Percentiles rank a stretch among this genome's conserved stretches.
phyloP scores from a whole-genome alignment of 1,140 invertebrate genomes.

The Asbolus verrucosus region DNA sequence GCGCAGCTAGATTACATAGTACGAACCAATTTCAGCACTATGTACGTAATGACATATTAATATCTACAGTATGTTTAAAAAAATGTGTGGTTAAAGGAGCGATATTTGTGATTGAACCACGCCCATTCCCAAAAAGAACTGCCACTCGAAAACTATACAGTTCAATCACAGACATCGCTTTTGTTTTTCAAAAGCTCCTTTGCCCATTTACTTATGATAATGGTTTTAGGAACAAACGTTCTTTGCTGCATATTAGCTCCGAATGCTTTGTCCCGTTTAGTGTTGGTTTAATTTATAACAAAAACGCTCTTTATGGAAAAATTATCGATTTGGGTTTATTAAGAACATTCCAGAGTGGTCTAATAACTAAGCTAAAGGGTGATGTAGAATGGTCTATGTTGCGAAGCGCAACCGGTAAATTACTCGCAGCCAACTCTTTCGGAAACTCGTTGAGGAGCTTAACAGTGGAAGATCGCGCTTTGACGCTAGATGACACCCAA shows the following conservation, averaged over 20 bases:
- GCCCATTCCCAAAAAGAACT: no score
- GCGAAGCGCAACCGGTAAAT: slow-evolving; percentile 69
- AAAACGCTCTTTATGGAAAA: slow-evolving; percentile 71
- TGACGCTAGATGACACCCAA: slow-evolving; percentile 80
- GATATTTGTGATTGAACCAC: no score
- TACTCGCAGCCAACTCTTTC: slow-evolving; percentile 66
- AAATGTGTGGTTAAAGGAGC: no score
- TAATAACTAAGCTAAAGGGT: slow-evolving; percentile 72
- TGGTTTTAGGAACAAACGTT: slow-evolving; percentile 68
- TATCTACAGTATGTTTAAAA: no score
- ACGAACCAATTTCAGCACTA: slow-evolving; percentile 74
- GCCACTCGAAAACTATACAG: no score
- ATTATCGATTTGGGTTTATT: slow-evolving; percentile 71
- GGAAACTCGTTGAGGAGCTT: slow-evolving; percentile 56
- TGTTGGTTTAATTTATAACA: slow-evolving; percentile 72
- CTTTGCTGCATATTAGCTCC: slow-evolving; percentile 75
- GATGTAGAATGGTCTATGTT: slow-evolving; percentile 79
- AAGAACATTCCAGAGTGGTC: slow-evolving; percentile 72
- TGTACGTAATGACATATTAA: slow-evolving; percentile 64
- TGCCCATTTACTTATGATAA: slow-evolving; percentile 4
- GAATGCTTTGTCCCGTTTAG: slow-evolving; percentile 79
- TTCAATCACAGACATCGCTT: no score
- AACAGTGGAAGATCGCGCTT: slow-evolving; percentile 73
- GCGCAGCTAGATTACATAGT: slow-evolving; percentile 76
- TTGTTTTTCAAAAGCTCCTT: no score